Evolutionary conservation across 1,140 invertebrate species (phyloP).

Genomic region (Diachasmimorpha longicaudata): DNA sequence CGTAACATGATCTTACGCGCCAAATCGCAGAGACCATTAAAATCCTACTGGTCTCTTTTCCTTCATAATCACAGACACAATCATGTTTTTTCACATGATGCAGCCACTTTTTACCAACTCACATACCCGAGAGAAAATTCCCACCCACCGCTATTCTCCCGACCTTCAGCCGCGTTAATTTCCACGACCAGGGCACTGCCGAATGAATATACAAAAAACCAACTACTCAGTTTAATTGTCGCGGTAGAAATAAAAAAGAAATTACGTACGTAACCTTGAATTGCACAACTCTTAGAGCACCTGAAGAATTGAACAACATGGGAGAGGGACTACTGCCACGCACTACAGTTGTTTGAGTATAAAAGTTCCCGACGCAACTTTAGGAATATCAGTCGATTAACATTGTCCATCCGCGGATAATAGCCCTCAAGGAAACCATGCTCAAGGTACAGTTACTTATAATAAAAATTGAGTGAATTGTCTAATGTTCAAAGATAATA

Average conservation of each 20-base stretch:
- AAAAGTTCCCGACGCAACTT: slow-evolving; percentile 5
- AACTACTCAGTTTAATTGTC: slow-evolving; percentile 35
- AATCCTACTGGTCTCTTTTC: background rate
- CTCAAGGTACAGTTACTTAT: background rate
- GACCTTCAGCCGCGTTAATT: background rate
- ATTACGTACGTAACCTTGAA: slow-evolving; percentile 47
- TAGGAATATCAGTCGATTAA: slow-evolving; percentile 19
- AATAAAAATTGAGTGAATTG: background rate
- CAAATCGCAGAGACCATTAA: background rate
- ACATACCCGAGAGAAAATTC: background rate
- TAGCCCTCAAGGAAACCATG: background rate
- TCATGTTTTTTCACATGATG: background rate
- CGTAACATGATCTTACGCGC: slow-evolving; percentile 5
- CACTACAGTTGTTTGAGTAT: slow-evolving; percentile 5
- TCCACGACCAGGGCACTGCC: slow-evolving; percentile 5
- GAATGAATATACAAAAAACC: slow-evolving; percentile 31
- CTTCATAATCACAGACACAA: background rate
- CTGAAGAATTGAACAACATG: background rate
- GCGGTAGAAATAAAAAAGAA: slow-evolving; percentile 41
- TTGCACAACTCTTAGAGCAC: slow-evolving; percentile 43
- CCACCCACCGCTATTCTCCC: background rate
- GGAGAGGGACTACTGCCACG: background rate
- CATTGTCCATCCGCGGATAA: background rate
- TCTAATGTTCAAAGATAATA: too few species aligned
- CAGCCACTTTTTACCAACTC: background rate